Conservation (phyloP, 2,797 vertebrate species). For the Alfaro cultratus region DNA sequence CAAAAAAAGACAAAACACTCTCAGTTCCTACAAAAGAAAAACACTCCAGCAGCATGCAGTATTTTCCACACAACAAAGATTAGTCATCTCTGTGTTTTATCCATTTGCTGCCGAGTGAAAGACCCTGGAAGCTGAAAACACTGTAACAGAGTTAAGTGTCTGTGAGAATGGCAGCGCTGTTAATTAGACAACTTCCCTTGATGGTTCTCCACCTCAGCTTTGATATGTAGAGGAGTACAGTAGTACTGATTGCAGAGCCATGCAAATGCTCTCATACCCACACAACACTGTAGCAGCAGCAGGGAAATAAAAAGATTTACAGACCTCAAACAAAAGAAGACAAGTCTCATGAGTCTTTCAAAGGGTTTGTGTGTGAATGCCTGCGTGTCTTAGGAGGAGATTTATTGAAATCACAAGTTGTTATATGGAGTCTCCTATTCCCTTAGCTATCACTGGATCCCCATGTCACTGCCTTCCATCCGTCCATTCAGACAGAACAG, state of each 20-base stretch:
- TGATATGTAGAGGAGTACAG: constrained; percentile 60
- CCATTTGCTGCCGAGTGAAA: constrained; percentile 39
- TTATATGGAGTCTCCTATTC: constrained; percentile 27
- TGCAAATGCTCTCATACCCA: constrained; percentile 16
- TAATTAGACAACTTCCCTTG: constrained; percentile 63
- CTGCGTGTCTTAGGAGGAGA: constrained; percentile 22
- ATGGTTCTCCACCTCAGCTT: constrained; percentile 55
- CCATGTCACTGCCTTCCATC: constrained; percentile 46
- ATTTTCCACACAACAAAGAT: constrained; percentile 40
- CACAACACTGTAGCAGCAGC: constrained; percentile 8
- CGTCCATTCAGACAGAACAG: constrained; percentile 37
- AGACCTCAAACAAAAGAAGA: constrained; percentile 48
- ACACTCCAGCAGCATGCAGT: constrained; percentile 39
- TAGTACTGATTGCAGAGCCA: constrained; percentile 49
- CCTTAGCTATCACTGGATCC: constrained; percentile 42
- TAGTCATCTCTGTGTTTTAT: constrained; percentile 30
- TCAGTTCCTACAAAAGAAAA: constrained; percentile 45
- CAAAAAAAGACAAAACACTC: constrained; percentile 8
- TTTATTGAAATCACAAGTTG: constrained; percentile 47
- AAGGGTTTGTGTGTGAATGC: constrained; percentile 46
- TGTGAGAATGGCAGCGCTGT: constrained; percentile 46
- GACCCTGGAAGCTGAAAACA: constrained; percentile 43
- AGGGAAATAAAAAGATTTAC: constrained; percentile 49
- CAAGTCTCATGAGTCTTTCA: constrained; percentile 62
- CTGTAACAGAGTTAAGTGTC: constrained; percentile 45